Evolutionary conservation across 2,113 vertebrate species (phyloP).

Genomic region (Daboia siamensis): DNA sequence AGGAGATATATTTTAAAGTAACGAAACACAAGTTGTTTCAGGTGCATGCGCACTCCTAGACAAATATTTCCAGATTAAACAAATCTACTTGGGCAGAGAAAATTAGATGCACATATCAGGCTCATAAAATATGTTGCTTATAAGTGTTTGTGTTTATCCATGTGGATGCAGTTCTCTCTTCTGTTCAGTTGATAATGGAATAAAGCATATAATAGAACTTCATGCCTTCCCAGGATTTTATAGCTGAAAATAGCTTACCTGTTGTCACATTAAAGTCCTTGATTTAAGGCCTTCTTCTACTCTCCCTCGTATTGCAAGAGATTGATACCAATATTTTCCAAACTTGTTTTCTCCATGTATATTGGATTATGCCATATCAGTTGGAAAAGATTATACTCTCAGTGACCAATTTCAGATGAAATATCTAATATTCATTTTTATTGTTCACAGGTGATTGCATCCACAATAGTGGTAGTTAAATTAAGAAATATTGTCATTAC

Average conservation of each 20-base stretch:
- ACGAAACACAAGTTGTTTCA: slow-evolving; percentile 17
- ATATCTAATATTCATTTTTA: not conserved
- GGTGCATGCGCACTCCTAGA: not conserved
- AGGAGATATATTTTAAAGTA: slow-evolving; percentile 25
- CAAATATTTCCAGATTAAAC: slow-evolving; percentile 32
- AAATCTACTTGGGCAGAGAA: slow-evolving; percentile 23
- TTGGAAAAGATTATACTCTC: not conserved
- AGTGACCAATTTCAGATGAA: not conserved
- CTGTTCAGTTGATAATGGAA: not conserved
- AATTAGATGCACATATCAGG: slow-evolving; percentile 13
- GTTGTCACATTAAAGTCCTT: not conserved
- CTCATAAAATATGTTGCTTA: not conserved
- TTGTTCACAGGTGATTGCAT: not conserved
- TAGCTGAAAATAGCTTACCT: not conserved
- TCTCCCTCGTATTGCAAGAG: not conserved
- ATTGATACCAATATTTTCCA: not conserved
- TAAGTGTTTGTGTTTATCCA: slow-evolving; percentile 10
- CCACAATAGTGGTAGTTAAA: not conserved
- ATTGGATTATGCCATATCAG: not conserved
- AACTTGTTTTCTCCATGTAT: not conserved
- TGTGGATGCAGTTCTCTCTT: not conserved
- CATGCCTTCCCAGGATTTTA: not conserved
- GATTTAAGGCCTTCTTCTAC: no score
- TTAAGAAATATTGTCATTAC: not conserved
- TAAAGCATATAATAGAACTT: not conserved